phyloP scores from a whole-genome alignment of 1,140 invertebrate genomes.

The Medauroidea extradentata region DNA sequence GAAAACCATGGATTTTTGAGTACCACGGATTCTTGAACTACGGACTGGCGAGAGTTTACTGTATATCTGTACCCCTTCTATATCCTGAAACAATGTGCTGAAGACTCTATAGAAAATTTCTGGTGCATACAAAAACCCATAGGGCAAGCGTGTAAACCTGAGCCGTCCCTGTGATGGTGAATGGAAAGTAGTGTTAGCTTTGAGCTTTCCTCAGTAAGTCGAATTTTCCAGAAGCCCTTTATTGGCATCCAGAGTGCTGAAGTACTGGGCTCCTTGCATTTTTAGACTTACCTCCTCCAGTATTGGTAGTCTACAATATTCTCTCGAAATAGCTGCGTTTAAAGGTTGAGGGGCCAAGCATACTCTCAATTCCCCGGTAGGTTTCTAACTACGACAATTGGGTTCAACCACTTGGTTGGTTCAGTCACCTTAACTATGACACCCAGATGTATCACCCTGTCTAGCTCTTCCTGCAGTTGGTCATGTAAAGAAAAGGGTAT shows the following conservation, averaged over 20 bases:
- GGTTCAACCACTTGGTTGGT: slow-evolving; percentile 47
- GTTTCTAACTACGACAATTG: slow-evolving; percentile 45
- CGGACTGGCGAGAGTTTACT: no score
- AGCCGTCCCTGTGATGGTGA: slow-evolving; percentile 20
- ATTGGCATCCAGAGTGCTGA: slow-evolving; percentile 12
- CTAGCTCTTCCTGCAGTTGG: slow-evolving; percentile 38
- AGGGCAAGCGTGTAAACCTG: slow-evolving; percentile 36
- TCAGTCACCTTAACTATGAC: slow-evolving; percentile 38
- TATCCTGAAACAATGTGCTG: background rate
- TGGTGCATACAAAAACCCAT: slow-evolving; percentile 22
- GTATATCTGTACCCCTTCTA: background rate
- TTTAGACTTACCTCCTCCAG: slow-evolving; percentile 9
- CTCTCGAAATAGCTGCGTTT: slow-evolving; percentile 37
- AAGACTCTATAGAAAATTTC: background rate
- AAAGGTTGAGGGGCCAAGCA: slow-evolving; percentile 47
- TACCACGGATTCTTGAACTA: no score
- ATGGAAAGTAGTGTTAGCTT: slow-evolving; percentile 11
- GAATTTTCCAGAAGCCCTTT: slow-evolving; percentile 18
- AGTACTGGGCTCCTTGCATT: slow-evolving; percentile 16
- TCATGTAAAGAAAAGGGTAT: slow-evolving; percentile 39
- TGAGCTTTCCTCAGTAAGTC: slow-evolving; percentile 17
- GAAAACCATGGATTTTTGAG: no score
- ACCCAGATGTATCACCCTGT: slow-evolving; percentile 32
- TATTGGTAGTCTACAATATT: slow-evolving; percentile 39
- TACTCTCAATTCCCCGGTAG: slow-evolving; percentile 42